phyloP scores from a whole-genome alignment of 2,113 vertebrate species.

The Phoenicopterus ruber region DNA sequence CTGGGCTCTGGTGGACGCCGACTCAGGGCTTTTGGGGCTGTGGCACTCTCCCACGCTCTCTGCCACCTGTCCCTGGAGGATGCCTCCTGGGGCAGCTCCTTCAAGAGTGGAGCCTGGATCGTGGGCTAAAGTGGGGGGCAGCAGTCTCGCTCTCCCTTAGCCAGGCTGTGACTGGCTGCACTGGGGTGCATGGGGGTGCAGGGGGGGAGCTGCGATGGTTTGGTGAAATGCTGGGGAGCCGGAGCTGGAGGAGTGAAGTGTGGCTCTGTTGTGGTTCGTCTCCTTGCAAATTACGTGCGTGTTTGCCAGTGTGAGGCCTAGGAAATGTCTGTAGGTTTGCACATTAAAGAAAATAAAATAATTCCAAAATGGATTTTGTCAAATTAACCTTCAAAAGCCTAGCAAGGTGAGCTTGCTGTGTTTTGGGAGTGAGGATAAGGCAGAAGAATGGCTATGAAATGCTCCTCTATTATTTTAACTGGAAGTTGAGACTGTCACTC shows the following conservation, averaged over 20 bases:
- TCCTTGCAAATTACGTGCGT: not conserved
- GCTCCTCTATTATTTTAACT: not conserved
- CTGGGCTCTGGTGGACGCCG: not conserved
- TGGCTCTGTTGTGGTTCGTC: not conserved
- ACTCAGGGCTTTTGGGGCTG: not conserved
- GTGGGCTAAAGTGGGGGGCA: not conserved
- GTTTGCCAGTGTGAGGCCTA: not conserved
- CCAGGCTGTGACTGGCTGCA: not conserved
- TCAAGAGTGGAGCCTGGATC: not conserved
- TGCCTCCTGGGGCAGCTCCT: not conserved
- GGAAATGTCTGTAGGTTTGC: not conserved
- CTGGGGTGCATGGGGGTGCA: not conserved
- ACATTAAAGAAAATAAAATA: not conserved
- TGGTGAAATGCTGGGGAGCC: not conserved
- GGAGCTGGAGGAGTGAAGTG: not conserved
- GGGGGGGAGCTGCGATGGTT: not conserved
- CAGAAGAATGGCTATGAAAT: not conserved
- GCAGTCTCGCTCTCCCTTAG: not conserved
- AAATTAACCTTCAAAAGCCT: slow-evolving; percentile 7
- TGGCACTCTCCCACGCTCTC: accelerated
- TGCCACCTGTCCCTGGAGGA: not conserved
- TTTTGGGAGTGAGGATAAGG: not conserved
- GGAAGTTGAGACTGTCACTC: not conserved
- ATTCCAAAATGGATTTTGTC: not conserved
- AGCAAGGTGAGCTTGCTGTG: not conserved